These are phyloP conservation scores for Epinephelus lanceolatus DNA, from an alignment of 2,113 vertebrate genomes.

Conservation along the genomic window DNA sequence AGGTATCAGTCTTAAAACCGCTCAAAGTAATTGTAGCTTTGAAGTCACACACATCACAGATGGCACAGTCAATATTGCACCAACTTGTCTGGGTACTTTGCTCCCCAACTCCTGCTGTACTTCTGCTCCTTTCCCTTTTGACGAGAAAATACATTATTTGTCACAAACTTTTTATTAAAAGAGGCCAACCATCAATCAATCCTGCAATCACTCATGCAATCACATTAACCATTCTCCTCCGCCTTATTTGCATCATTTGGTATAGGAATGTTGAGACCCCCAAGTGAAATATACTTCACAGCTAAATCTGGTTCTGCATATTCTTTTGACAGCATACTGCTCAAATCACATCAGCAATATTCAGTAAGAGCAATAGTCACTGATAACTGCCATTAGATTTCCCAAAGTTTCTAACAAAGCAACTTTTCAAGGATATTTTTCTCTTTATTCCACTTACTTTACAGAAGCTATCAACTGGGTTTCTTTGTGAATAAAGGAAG, in stretches of 20 bases:
- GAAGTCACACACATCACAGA: slow-evolving; percentile 84
- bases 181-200: slow-evolving; percentile 79
- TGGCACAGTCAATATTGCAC: slow-evolving; percentile 81
- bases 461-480: slow-evolving; percentile 7
- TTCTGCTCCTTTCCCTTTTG: slow-evolving; percentile 83
- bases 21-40: slow-evolving; percentile 86
- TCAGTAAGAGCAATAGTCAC: slow-evolving; percentile 62
- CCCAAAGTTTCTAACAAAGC: slow-evolving; percentile 62
- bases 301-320: slow-evolving; percentile 55
- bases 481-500: slow-evolving; percentile 34
- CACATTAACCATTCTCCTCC: slow-evolving; percentile 77
- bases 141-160: slow-evolving; percentile 87
- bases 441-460: slow-evolving; percentile 37
- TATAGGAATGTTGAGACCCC: slow-evolving; percentile 60
- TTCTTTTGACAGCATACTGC: slow-evolving; percentile 61
- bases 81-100: slow-evolving; percentile 78
- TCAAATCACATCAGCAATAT: slow-evolving; percentile 68
- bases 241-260: slow-evolving; percentile 79
- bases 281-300: slow-evolving; percentile 70
- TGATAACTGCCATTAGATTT: slow-evolving; percentile 71
- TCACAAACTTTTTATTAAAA: slow-evolving; percentile 79
- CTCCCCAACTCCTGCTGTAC: slow-evolving; percentile 67
- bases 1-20: slow-evolving; percentile 83
- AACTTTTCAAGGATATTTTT: slow-evolving; percentile 63
- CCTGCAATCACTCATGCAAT: slow-evolving; percentile 80